phyloP scores from a whole-genome alignment of 2,113 vertebrate species.

The Thymallus thymallus region DNA sequence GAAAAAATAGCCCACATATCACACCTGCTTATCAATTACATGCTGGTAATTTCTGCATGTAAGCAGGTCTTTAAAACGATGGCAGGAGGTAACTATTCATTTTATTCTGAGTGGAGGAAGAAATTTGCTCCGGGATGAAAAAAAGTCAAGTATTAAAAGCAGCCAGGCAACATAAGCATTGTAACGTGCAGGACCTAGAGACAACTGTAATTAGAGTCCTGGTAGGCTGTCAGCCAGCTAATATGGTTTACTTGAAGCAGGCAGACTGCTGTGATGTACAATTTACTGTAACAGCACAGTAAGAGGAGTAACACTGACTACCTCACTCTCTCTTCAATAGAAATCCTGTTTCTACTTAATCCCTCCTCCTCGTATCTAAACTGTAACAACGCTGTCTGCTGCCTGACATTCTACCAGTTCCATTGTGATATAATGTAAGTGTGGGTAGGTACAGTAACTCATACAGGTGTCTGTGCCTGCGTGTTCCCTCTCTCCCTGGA shows the following conservation, averaged over 20 bases:
- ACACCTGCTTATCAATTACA: conserved; percentile 58
- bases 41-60: conserved; percentile 50
- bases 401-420: background rate
- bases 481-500: too few species aligned
- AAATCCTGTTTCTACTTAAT: conserved; percentile 19
- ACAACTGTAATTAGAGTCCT: conserved; percentile 53
- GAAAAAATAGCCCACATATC: conserved; percentile 11
- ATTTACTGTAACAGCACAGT: conserved; percentile 20
- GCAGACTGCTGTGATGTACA: conserved; percentile 16
- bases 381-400: background rate
- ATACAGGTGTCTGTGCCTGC: background rate
- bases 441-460: background rate
- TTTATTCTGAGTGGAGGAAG: conserved; percentile 11
- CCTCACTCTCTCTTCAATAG: conserved; percentile 1
- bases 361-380: conserved; percentile 16
- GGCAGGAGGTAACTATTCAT: conserved; percentile 23
- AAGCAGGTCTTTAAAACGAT: conserved; percentile 41
- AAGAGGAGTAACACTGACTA: conserved; percentile 48
- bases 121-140: conserved; percentile 18
- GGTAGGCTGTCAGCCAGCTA: conserved; percentile 40
- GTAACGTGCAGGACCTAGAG: conserved; percentile 34
- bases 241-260: conserved; percentile 39
- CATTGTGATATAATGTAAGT: background rate
- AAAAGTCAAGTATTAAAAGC: conserved; percentile 22
- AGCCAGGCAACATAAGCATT: conserved; percentile 19